Percentiles rank a stretch among this genome's conserved stretches.
Evolutionary conservation across 1,140 invertebrate genomes (phyloP).

Genomic region (Scaptodrosophila lebanonensis): DNA sequence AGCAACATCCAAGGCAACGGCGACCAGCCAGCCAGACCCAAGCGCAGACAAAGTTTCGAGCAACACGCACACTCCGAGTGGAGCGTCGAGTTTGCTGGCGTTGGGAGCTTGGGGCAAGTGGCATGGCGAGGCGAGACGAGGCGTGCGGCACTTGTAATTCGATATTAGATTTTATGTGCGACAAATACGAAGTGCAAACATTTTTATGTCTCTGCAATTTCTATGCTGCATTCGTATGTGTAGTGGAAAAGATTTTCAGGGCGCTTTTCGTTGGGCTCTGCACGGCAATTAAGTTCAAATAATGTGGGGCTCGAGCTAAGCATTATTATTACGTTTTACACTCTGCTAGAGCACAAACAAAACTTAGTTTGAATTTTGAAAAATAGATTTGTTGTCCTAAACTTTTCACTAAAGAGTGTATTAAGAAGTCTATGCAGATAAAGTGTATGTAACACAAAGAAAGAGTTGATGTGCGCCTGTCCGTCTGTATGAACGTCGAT

Average conservation of each 20-base stretch:
- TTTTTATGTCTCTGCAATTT: constrained; percentile 70
- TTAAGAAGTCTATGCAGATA: too few relatives aligned
- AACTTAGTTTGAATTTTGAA: too few relatives aligned
- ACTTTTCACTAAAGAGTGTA: too few relatives aligned
- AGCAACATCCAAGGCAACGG: constrained; percentile 30
- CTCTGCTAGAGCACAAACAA: too few relatives aligned
- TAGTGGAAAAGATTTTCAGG: constrained; percentile 52
- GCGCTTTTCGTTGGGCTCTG: constrained; percentile 23
- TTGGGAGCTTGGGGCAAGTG: neutral
- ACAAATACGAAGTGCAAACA: constrained; percentile 75
- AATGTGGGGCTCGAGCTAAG: constrained; percentile 54
- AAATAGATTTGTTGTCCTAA: too few relatives aligned
- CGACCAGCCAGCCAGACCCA: constrained; percentile 19
- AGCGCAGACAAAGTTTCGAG: constrained; percentile 58
- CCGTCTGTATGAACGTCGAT: too few relatives aligned
- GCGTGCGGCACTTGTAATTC: constrained; percentile 52
- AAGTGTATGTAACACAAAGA: too few relatives aligned
- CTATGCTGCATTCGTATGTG: constrained; percentile 61
- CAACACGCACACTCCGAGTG: constrained; percentile 49
- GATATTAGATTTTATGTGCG: constrained; percentile 75
- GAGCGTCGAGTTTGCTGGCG: too few relatives aligned
- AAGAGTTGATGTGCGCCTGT: too few relatives aligned
- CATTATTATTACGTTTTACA: constrained; percentile 3
- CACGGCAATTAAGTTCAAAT: constrained; percentile 63
- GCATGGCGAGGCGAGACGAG: constrained; percentile 5